Conservation (phyloP, 2,797 vertebrate species). For the Schizopygopsis malacanthus region DNA sequence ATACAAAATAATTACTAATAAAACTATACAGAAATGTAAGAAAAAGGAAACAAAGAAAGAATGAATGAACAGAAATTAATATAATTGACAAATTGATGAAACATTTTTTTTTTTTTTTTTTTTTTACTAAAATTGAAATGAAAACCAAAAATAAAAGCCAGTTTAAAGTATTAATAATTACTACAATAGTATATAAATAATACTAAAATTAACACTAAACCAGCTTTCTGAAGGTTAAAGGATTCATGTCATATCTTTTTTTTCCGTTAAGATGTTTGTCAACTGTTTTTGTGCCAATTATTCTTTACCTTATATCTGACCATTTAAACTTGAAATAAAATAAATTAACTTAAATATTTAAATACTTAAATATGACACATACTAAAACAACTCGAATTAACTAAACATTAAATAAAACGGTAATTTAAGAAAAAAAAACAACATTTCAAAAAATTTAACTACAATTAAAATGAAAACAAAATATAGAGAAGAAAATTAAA, state of each 20-base stretch:
- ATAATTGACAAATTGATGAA: too few relatives aligned
- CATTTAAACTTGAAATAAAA: background rate
- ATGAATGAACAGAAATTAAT: too few relatives aligned
- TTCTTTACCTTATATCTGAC: background rate
- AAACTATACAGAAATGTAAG: too few relatives aligned
- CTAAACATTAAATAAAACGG: background rate
- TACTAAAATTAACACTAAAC: slow-evolving; percentile 3
- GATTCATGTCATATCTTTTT: background rate
- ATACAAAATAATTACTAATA: too few relatives aligned
- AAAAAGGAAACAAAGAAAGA: too few relatives aligned
- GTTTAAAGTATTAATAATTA: background rate
- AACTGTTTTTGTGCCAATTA: background rate
- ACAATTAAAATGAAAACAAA: background rate
- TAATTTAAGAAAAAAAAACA: background rate
- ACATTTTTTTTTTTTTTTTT: too few relatives aligned
- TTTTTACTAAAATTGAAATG: too few relatives aligned
- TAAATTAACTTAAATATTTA: background rate
- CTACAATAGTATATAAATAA: background rate
- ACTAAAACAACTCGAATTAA: background rate
- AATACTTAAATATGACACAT: background rate
- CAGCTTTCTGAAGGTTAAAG: background rate
- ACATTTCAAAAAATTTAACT: background rate
- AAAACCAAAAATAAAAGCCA: too few relatives aligned
- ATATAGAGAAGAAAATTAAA: too few relatives aligned
- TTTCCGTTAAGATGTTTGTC: background rate